phyloP scores from a whole-genome alignment of 2,888 invertebrate species.

The Antheraea yamamai region DNA sequence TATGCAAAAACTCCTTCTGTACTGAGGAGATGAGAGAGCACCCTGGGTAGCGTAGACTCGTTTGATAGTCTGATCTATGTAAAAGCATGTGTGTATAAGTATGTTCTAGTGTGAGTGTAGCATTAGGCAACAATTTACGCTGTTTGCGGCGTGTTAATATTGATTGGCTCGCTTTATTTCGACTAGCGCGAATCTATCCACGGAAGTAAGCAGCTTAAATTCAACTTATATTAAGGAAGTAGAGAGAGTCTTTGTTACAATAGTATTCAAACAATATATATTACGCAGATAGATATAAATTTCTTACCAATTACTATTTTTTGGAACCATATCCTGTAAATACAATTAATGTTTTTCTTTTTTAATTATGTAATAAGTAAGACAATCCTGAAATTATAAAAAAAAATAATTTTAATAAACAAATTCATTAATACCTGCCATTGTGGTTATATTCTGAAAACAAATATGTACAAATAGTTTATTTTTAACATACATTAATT shows the following conservation, averaged over 20 bases:
- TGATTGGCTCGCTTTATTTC: slow-evolving; percentile 82
- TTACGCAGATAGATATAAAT: too few species aligned
- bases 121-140: slow-evolving; percentile 83
- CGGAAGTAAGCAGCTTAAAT: slow-evolving; percentile 57
- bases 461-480: too few species aligned
- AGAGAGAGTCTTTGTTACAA: not conserved
- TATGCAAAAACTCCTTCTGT: slow-evolving; percentile 18
- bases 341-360: not conserved
- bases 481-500: not conserved
- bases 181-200: slow-evolving; percentile 77
- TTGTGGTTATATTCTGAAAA: too few species aligned
- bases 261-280: not conserved
- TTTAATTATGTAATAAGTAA: too few species aligned
- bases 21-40: slow-evolving; percentile 40
- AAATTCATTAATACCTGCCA: too few species aligned
- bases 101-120: slow-evolving; percentile 66
- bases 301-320: not conserved
- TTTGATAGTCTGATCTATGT: slow-evolving; percentile 48
- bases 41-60: slow-evolving; percentile 60
- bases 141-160: slow-evolving; percentile 83
- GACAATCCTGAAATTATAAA: too few species aligned
- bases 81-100: slow-evolving; percentile 54
- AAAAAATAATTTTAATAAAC: too few species aligned
- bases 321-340: not conserved
- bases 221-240: slow-evolving; percentile 16